Conservation (phyloP, 2,888 invertebrate genomes). For the Noctua janthina region DNA sequence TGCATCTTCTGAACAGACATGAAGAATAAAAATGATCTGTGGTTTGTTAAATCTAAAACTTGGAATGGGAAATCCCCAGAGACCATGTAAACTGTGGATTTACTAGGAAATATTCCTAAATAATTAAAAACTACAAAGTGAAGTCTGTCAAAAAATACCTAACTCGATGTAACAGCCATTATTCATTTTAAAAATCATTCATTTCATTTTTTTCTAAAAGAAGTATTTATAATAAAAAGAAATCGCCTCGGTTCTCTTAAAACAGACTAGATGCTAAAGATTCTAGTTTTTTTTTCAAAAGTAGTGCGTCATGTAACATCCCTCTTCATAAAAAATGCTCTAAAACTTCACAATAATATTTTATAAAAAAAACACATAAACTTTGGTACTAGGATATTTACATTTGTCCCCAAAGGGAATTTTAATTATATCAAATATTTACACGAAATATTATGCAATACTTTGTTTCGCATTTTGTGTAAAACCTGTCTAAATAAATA, state of each 20-base stretch:
- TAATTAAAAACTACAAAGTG: slow-evolving; percentile 20
- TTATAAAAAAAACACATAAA: slow-evolving; percentile 68
- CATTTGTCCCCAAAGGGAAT: slow-evolving; percentile 69
- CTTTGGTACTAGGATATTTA: slow-evolving; percentile 79
- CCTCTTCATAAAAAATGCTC: slow-evolving; percentile 62
- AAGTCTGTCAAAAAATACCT: slow-evolving; percentile 46
- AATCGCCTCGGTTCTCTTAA: slow-evolving; percentile 27
- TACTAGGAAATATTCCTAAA: slow-evolving; percentile 24
- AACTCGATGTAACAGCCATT: slow-evolving; percentile 61
- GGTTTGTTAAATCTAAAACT: slow-evolving; percentile 20
- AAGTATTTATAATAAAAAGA: slow-evolving; percentile 17
- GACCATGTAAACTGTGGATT: slow-evolving; percentile 13
- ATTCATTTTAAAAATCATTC: slow-evolving; percentile 37
- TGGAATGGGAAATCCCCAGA: slow-evolving; percentile 37
- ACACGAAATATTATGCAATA: slow-evolving; percentile 75
- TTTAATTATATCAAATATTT: slow-evolving; percentile 58
- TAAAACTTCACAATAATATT: slow-evolving; percentile 69
- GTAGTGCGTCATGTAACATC: slow-evolving; percentile 63
- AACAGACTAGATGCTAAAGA: slow-evolving; percentile 65
- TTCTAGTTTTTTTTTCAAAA: slow-evolving; percentile 50
- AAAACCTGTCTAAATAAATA: slow-evolving; percentile 65
- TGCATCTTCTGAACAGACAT: slow-evolving; percentile 66
- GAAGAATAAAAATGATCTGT: slow-evolving; percentile 2
- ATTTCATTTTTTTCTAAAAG: background rate
- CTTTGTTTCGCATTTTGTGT: slow-evolving; percentile 70